Conservation (phyloP, 2,113 vertebrate genomes). For the Oncorhynchus kisutch region DNA sequence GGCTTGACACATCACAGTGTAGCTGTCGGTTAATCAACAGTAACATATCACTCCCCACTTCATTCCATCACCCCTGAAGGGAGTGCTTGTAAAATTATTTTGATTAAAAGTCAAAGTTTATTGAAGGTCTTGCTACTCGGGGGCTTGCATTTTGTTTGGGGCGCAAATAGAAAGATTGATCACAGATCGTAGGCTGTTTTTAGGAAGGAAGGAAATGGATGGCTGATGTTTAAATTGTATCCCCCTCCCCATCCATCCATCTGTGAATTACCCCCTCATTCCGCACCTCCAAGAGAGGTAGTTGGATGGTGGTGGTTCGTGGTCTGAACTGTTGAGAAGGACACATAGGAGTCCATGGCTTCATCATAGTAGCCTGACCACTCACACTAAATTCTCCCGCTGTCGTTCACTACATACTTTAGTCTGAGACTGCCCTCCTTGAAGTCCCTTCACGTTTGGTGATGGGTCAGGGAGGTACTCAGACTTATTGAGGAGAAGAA, state of each 20-base stretch:
- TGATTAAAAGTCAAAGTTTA: constrained; percentile 15
- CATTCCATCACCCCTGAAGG: not conserved
- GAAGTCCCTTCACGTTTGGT: no score
- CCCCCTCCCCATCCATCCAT: no score
- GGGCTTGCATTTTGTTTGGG: not conserved
- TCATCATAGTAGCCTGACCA: not conserved
- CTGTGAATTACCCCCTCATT: no score
- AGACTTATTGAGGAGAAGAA: no score
- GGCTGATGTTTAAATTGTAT: not conserved
- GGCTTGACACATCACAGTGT: not conserved
- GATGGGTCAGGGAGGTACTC: no score
- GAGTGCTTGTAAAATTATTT: not conserved
- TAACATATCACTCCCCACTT: not conserved
- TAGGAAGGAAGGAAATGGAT: not conserved
- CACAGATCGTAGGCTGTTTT: not conserved
- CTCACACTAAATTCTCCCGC: no score
- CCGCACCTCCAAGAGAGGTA: no score
- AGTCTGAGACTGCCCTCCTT: no score
- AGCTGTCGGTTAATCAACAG: not conserved
- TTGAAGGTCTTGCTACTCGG: not conserved
- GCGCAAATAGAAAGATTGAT: not conserved
- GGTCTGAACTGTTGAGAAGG: no score
- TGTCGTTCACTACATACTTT: no score
- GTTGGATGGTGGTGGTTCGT: not conserved
- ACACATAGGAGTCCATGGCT: not conserved